These are phyloP conservation scores for Callionymus lyra DNA, from an alignment of 2,113 vertebrate genomes.

Conservation along the genomic window DNA sequence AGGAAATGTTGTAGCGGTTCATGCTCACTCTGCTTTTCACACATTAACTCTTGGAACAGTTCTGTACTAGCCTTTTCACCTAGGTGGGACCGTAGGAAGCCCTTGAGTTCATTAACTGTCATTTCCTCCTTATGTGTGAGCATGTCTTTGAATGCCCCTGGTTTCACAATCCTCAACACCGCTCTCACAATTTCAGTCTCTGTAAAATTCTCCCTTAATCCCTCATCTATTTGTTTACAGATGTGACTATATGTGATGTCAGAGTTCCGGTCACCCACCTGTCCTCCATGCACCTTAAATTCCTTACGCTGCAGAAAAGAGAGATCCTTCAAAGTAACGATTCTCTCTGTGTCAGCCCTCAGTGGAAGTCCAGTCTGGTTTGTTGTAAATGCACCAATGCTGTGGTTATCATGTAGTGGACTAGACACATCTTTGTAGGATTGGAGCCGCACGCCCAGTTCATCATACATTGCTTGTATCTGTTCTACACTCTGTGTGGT, in stretches of 20 bases:
- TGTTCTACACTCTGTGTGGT: no score
- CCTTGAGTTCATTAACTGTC: constrained; percentile 20
- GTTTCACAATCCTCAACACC: constrained; percentile 14
- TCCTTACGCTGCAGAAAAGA: no score
- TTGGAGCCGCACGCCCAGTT: no score
- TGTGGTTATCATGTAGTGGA: no score
- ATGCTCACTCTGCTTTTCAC: constrained; percentile 2
- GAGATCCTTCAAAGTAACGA: no score
- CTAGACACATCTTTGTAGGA: no score
- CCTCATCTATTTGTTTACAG: constrained; percentile 17
- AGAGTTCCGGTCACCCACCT: constrained; percentile 9
- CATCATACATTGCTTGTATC: no score
- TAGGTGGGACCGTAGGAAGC: constrained; percentile 23
- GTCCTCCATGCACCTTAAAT: no score
- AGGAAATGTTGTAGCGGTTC: constrained; percentile 18
- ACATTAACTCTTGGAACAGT: constrained; percentile 14
- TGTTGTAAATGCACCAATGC: no score
- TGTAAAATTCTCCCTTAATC: constrained; percentile 4
- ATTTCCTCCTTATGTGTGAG: constrained; percentile 16
- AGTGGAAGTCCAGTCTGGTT: no score
- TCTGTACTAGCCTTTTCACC: constrained; percentile 10
- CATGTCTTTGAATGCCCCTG: constrained; percentile 19
- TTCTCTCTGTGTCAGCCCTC: no score
- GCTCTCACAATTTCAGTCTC: constrained; percentile 9
- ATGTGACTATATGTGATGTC: constrained; percentile 18